phyloP scores from a whole-genome alignment of 2,113 vertebrate species.

The Puma concolor region DNA sequence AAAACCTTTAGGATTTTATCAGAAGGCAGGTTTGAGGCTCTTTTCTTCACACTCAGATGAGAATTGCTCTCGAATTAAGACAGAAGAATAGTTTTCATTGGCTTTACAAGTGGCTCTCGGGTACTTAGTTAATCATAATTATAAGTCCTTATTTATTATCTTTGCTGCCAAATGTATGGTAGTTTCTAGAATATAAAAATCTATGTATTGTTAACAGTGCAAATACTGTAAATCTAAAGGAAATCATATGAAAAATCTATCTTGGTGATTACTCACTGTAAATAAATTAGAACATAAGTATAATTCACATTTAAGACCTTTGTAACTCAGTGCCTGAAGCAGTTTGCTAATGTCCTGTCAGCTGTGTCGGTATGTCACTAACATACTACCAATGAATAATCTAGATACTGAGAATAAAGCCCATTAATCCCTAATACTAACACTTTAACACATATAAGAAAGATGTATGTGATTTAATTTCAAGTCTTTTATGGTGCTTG shows the following conservation, averaged over 20 bases:
- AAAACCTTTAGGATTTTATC: slow-evolving; percentile 75
- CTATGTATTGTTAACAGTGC: not conserved
- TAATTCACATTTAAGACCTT: slow-evolving; percentile 39
- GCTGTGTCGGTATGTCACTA: not conserved
- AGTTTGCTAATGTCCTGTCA: slow-evolving; percentile 10
- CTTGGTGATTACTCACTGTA: slow-evolving; percentile 9
- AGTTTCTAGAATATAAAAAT: slow-evolving; percentile 48
- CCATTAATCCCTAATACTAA: slow-evolving; percentile 58
- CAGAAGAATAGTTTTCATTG: slow-evolving; percentile 48
- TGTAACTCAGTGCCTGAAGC: not conserved
- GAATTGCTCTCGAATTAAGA: slow-evolving; percentile 75
- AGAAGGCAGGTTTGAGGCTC: slow-evolving; percentile 41
- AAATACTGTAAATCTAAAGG: slow-evolving; percentile 30
- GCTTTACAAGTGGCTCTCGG: not conserved
- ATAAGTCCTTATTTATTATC: not conserved
- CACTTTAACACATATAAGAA: slow-evolving; percentile 64
- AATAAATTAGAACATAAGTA: slow-evolving; percentile 26
- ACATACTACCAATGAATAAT: slow-evolving; percentile 43
- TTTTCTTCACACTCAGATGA: slow-evolving; percentile 59
- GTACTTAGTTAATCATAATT: not conserved
- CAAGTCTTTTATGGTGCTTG: slow-evolving; percentile 44
- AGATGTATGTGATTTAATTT: slow-evolving; percentile 72
- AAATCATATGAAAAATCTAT: slow-evolving; percentile 12
- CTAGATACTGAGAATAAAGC: slow-evolving; percentile 54
- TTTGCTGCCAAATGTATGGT: not conserved